Conservation (phyloP, 2,797 vertebrate genomes). For the Alauda arvensis region DNA sequence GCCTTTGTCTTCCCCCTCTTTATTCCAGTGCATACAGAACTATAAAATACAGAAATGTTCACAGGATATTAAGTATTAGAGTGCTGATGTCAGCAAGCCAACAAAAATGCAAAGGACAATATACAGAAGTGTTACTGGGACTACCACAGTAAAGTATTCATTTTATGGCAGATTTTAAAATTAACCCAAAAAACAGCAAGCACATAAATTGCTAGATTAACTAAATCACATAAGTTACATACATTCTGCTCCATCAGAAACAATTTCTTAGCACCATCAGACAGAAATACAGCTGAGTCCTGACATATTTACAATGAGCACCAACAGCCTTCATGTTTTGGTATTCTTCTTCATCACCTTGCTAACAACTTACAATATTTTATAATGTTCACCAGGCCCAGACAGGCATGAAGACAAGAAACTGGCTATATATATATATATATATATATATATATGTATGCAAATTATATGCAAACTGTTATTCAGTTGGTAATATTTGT, state of each 20-base stretch:
- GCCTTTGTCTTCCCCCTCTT: not conserved
- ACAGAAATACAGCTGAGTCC: not conserved
- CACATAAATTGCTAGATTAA: not conserved
- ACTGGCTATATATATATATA: not conserved
- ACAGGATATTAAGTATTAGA: constrained; percentile 50
- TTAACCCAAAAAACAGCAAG: not conserved
- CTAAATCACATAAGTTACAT: not conserved
- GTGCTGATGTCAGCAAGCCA: constrained; percentile 35
- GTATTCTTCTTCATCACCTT: not conserved
- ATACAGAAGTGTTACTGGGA: constrained; percentile 29
- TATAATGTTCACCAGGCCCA: not conserved
- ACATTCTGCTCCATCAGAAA: not conserved
- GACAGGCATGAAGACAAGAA: not conserved
- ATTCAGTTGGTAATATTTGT: not conserved
- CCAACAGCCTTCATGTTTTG: not conserved
- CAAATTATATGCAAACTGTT: not conserved
- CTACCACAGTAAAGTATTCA: not conserved
- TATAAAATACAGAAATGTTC: constrained; percentile 43
- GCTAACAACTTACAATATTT: not conserved
- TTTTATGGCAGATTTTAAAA: constrained; percentile 24
- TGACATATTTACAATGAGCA: not conserved
- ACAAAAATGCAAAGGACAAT: constrained; percentile 44
- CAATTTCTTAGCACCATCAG: not conserved
- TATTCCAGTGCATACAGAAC: not conserved
- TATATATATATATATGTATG: not conserved